phyloP scores from a whole-genome alignment of 35 echinoderm and acorn worm species.

The Amphiura filiformis region DNA sequence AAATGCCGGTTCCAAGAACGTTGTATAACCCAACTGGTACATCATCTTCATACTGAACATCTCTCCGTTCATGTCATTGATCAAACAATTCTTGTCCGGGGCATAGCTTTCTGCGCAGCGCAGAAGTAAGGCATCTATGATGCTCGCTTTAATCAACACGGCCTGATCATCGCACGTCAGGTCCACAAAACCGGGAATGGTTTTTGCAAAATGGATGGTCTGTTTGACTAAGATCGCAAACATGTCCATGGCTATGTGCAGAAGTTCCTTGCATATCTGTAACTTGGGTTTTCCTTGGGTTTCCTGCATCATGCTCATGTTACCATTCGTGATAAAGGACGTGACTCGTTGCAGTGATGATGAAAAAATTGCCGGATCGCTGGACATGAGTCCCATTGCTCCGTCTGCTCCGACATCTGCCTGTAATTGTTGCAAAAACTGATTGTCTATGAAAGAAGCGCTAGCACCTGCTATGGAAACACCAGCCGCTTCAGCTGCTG shows the following conservation, averaged over 20 bases:
- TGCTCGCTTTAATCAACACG: conserved; percentile 82
- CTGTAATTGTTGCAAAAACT: not conserved
- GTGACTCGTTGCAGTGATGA: conserved; percentile 49
- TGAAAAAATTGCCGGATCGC: not conserved
- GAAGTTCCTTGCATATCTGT: conserved; percentile 74
- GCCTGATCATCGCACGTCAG: conserved; percentile 96
- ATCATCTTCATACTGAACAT: conserved; percentile 93
- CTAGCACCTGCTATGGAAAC: not conserved
- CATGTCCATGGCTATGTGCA: conserved; percentile 97
- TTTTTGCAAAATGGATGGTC: conserved; percentile 90
- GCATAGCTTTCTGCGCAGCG: conserved; percentile 83
- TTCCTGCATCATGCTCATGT: conserved; percentile 18
- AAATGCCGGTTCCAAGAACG: conserved; percentile 87
- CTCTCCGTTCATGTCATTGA: conserved; percentile 88
- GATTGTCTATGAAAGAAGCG: not conserved
- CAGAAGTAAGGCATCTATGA: conserved; percentile 79
- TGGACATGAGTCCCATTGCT: not conserved
- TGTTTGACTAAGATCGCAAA: conserved; percentile 93
- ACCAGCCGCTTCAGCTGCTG: not conserved
- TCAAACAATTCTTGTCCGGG: conserved; percentile 68
- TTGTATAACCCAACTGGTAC: conserved; percentile 84
- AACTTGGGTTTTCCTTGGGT: conserved; percentile 14
- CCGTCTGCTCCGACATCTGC: not conserved
- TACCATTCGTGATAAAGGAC: conserved; percentile 53
- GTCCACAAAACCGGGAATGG: conserved; percentile 87